Base-by-base conservation (phyloP, 2,888 invertebrate genomes). In the Pyrrhosoma nymphula region DNA sequence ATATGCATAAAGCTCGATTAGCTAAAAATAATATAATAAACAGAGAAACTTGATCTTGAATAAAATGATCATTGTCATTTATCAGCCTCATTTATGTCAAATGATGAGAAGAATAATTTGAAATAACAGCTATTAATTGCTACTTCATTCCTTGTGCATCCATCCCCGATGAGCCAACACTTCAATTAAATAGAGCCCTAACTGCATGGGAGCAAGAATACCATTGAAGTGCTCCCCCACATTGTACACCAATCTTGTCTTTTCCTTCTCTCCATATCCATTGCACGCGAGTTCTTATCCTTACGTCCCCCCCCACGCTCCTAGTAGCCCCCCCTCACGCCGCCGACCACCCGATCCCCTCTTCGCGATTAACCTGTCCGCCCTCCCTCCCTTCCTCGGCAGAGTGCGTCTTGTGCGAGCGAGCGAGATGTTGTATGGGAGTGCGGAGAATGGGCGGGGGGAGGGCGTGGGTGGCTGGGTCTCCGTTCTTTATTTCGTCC, bases 351-450 rank as follows among this genome's bases (percentile, higher is more conserved):
- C 60, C 60, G 2, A 60, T 69, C n/a, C 26, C 26, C 69, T 69
- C 69, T 47, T 47, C 82, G 82, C 82, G 82, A 82, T 82, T 35
- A 82, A 82, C 82, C 82, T 82, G 82, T 82, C 82, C 82, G 35
- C 82, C 82, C 8, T 26, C 47, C 47, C 2, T 6, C 69, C 26
- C 69, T 23, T 69, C n/a, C 35, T 82, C 30, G 35, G 35, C 69
- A 16, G 47, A 47, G 82, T 2, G 35, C 2, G 82, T 30, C 30
- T 56, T 14, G 82, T 82, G 12, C 14, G 82, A 14, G 30, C 14
- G 82, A 35, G 82, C 82, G 35, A 82, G 82, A 82, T 35, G 35
- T 82, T 82, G 82, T 35, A 82, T 82, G 82, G 82, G 47, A 4
- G 82, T 82, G 82, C n/a, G 82, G 82, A 82, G 35, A 82, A 30